Conservation (phyloP, 2,113 vertebrate species). For the Pterophyllum scalare region DNA sequence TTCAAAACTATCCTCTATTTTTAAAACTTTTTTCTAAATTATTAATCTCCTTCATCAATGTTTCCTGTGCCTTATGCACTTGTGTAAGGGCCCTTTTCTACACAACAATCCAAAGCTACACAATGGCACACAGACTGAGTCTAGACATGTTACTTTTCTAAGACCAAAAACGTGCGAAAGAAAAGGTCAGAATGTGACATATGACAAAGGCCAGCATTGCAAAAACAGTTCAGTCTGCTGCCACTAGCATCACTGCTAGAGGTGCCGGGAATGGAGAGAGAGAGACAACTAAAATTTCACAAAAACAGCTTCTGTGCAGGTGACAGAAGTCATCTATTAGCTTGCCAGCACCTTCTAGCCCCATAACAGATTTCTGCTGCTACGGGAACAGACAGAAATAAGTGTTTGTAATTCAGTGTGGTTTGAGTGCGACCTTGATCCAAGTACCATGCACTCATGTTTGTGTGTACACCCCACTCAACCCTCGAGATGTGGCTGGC, state of each 20-base stretch:
- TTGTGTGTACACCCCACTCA: conserved; percentile 27
- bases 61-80: background rate
- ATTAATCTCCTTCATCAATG: background rate
- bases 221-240: conserved; percentile 69
- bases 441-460: conserved; percentile 40
- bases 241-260: conserved; percentile 41
- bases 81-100: background rate
- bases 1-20: conserved; percentile 3
- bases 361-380: conserved; percentile 13
- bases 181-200: conserved; percentile 75
- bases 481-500: conserved; percentile 41
- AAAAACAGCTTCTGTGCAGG: conserved; percentile 24
- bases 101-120: conserved; percentile 13
- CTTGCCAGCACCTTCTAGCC: background rate
- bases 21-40: background rate
- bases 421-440: conserved; percentile 38
- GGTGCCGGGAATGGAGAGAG: conserved; percentile 23
- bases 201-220: conserved; percentile 73
- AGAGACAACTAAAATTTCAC: conserved; percentile 37
- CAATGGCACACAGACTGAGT: conserved; percentile 22
- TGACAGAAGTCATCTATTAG: conserved; percentile 40
- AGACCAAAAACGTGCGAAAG: conserved; percentile 19
- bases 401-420: conserved; percentile 29
- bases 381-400: conserved; percentile 15
- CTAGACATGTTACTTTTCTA: conserved; percentile 31